Conservation (phyloP, 1,140 invertebrate species). For the Aphelenchoides besseyi region DNA sequence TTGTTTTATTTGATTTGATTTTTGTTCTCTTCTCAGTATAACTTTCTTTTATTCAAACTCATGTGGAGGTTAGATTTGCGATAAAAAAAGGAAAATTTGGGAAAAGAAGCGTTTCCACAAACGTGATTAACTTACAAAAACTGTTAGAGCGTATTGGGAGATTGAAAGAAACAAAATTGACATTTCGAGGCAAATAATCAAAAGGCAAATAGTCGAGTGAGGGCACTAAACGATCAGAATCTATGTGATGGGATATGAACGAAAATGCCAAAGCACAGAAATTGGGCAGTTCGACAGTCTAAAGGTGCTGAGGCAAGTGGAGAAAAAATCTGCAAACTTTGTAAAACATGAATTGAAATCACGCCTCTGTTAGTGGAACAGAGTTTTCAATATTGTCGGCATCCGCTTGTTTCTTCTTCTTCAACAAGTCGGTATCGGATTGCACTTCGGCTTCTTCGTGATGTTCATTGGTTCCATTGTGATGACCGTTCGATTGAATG, state of each 20-base stretch:
- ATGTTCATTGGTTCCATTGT: conserved; percentile 1
- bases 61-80: no score
- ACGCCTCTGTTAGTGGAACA: neutral
- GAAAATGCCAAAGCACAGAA: no score
- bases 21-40: no score
- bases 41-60: no score
- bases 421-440: neutral
- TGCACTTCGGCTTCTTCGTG: neutral
- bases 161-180: neutral
- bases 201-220: no score
- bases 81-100: neutral
- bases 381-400: neutral
- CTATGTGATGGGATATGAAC: neutral
- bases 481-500: neutral
- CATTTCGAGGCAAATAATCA: no score
- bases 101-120: neutral
- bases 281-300: neutral
- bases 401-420: conserved; percentile 9
- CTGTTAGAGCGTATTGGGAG: neutral
- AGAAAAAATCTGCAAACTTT: no score
- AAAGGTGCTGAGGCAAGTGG: no score
- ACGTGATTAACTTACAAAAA: neutral
- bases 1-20: no score
- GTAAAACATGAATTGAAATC: no score
- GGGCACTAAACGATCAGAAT: no score